A percentile compares a stretch with the other conserved stretches of the same genome.
Evolutionary conservation across 1,140 invertebrate species (phyloP).

Genomic region (Diabrotica undecimpunctata): DNA sequence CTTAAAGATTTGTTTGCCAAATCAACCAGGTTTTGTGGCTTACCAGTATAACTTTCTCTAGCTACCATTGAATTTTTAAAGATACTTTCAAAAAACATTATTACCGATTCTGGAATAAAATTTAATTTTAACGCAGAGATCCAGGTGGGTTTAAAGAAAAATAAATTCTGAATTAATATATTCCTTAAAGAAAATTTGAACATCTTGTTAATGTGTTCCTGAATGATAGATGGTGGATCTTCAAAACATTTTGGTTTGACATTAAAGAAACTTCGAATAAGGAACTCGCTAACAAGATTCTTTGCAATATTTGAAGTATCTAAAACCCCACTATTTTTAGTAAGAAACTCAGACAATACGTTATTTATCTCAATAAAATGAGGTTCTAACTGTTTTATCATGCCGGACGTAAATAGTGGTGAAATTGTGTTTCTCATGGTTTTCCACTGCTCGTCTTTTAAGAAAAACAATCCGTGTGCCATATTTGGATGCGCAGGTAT

Average conservation of each 20-base stretch:
- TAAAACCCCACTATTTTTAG: constrained; percentile 10
- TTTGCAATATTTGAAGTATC: constrained; percentile 39
- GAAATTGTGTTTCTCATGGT: not conserved
- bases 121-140: not conserved
- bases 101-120: not conserved
- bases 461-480: not conserved
- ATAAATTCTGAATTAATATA: not conserved
- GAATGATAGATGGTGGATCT: not conserved
- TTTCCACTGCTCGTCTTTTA: not conserved
- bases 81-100: not conserved
- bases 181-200: not conserved
- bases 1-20: not conserved
- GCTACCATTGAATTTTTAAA: not conserved
- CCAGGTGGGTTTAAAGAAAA: not conserved
- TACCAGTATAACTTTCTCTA: not conserved
- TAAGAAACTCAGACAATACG: constrained; percentile 27
- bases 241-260: not conserved
- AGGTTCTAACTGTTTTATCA: not conserved
- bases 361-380: constrained; percentile 41
- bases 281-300: constrained; percentile 51
- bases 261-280: not conserved
- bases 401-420: not conserved
- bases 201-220: not conserved
- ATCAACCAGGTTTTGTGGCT: not conserved
- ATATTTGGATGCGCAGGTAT: not conserved